phyloP scores from a whole-genome alignment of 2,113 vertebrate species.

The Mirza zaza region DNA sequence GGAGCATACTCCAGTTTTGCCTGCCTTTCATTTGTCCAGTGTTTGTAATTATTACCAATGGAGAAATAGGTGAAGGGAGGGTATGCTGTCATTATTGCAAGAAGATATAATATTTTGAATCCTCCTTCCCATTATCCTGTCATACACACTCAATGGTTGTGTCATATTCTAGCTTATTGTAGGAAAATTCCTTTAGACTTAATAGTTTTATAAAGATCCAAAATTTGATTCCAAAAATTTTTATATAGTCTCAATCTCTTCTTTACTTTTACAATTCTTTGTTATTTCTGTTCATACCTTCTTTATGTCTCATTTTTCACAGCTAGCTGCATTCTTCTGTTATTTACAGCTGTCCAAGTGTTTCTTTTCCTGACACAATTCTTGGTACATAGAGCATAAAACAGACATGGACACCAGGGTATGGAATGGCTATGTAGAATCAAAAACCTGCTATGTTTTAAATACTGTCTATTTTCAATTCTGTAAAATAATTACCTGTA shows the following conservation, averaged over 20 bases:
- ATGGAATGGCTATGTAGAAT: background rate
- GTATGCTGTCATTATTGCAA: background rate
- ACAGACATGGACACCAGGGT: background rate
- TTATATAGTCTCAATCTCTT: background rate
- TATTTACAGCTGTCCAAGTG: background rate
- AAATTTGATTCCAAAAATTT: background rate
- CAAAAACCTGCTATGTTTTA: background rate
- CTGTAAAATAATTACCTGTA: background rate
- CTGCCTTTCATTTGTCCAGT: background rate
- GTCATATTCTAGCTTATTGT: background rate
- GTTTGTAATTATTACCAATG: background rate
- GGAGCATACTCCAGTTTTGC: background rate
- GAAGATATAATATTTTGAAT: background rate
- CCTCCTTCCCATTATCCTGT: background rate
- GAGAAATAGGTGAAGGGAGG: background rate
- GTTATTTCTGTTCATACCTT: constrained; percentile 35
- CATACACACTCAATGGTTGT: background rate
- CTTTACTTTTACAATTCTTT: background rate
- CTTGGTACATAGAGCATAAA: background rate
- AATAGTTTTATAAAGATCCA: background rate
- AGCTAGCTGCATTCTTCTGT: background rate
- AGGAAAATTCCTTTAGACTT: background rate
- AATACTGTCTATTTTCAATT: background rate
- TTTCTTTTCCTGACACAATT: background rate
- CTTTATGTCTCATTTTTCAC: constrained; percentile 51